Conservation (phyloP, 1,140 invertebrate genomes). For the Micrasema longulum region DNA sequence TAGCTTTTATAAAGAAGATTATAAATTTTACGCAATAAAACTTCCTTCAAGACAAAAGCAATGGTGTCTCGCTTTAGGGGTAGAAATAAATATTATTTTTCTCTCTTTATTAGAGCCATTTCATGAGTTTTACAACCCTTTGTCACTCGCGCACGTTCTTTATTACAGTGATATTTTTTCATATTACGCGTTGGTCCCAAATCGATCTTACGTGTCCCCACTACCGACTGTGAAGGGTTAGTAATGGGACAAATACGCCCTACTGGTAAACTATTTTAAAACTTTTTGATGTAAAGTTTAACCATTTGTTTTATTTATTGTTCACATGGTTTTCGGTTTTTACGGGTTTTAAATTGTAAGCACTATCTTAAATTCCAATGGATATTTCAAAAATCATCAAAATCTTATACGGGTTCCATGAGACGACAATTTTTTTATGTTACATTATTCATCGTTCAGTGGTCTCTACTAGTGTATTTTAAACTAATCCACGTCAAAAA, state of each 20-base stretch:
- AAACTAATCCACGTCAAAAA: too few species aligned
- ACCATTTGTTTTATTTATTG: background rate
- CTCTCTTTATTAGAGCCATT: constrained; percentile 8
- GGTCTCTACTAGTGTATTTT: too few species aligned
- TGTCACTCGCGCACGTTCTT: constrained; percentile 27
- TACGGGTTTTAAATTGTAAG: too few species aligned
- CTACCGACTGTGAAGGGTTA: constrained; percentile 9
- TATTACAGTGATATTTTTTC: constrained; percentile 30
- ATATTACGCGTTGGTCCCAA: constrained; percentile 14
- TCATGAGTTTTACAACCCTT: constrained; percentile 14
- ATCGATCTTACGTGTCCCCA: constrained; percentile 26
- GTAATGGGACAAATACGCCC: background rate
- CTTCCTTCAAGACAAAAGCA: too few species aligned
- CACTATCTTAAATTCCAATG: too few species aligned
- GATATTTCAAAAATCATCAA: too few species aligned
- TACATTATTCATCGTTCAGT: too few species aligned
- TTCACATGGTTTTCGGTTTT: too few species aligned
- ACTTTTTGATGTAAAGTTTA: constrained; percentile 21
- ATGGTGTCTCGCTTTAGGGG: background rate
- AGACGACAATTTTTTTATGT: too few species aligned
- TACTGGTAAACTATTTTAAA: background rate
- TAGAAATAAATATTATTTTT: constrained; percentile 1
- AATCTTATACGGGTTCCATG: too few species aligned
- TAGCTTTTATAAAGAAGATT: too few species aligned
- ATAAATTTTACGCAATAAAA: too few species aligned